A percentile compares a stretch with the other conserved stretches of the same genome.
Conservation (phyloP, 2,888 invertebrate species). For the Lissonota sp. region DNA sequence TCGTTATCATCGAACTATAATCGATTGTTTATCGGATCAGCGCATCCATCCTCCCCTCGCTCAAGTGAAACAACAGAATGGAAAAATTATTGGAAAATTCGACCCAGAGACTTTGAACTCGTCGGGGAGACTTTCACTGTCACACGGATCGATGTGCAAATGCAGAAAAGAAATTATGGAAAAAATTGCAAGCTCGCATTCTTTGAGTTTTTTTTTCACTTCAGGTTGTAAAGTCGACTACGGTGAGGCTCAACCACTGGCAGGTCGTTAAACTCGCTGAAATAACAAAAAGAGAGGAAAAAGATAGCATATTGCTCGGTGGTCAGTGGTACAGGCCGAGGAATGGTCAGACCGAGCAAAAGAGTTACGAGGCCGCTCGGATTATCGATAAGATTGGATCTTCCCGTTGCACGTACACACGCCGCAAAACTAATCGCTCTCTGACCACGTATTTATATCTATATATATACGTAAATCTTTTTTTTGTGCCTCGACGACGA, state of each 20-base stretch:
- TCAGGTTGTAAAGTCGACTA: conserved; percentile 40
- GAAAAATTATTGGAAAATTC: too few relatives aligned
- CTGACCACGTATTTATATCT: conserved; percentile 15
- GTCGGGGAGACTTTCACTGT: too few relatives aligned
- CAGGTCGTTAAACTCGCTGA: conserved; percentile 30
- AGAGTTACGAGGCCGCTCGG: conserved; percentile 46
- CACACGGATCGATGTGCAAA: too few relatives aligned
- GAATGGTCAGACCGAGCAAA: conserved; percentile 42
- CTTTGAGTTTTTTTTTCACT: background rate
- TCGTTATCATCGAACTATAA: too few relatives aligned
- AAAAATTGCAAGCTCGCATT: background rate
- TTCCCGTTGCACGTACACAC: background rate
- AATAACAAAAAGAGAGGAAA: conserved; percentile 19
- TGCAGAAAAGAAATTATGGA: too few relatives aligned
- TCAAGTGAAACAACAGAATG: too few relatives aligned
- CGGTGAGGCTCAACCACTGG: conserved; percentile 11
- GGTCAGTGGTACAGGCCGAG: conserved; percentile 35
- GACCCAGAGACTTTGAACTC: too few relatives aligned
- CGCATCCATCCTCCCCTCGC: too few relatives aligned
- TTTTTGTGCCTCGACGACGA: too few relatives aligned
- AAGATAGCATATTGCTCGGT: conserved; percentile 16
- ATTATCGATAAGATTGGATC: conserved; percentile 54
- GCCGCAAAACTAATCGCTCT: conserved; percentile 32
- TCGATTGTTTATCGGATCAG: too few relatives aligned
- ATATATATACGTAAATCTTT: too few relatives aligned